Evolutionary conservation across 1,140 invertebrate genomes (phyloP).

Genomic region (Conopomorpha cramerella): DNA sequence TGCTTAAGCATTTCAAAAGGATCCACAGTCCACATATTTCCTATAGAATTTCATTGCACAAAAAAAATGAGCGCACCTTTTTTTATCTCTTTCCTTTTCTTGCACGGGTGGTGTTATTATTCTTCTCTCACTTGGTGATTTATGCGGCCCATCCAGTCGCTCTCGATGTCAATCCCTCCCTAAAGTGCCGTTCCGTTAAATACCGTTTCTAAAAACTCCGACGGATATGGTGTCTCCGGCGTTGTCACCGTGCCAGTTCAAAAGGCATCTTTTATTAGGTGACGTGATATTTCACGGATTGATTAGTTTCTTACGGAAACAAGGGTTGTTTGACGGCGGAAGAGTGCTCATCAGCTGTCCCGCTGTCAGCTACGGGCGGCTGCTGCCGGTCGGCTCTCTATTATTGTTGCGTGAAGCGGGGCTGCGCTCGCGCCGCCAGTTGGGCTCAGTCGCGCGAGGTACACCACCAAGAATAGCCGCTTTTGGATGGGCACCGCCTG

Average conservation of each 20-base stretch:
- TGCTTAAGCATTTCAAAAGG: too few species aligned
- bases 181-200: constrained; percentile 35
- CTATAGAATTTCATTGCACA: too few species aligned
- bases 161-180: constrained; percentile 22
- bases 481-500: constrained; percentile 17
- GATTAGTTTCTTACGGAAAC: constrained; percentile 31
- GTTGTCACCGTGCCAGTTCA: constrained; percentile 28
- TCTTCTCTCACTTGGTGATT: constrained; percentile 36
- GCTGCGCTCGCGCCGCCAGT: constrained; percentile 34
- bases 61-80: too few species aligned
- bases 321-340: constrained; percentile 30
- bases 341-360: constrained; percentile 22
- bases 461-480: constrained; percentile 46
- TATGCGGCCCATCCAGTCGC: constrained; percentile 24
- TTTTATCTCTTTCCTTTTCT: background rate
- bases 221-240: constrained; percentile 49
- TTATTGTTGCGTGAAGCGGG: constrained; percentile 25
- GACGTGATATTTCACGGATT: constrained; percentile 24
- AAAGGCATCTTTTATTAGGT: constrained; percentile 19
- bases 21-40: too few species aligned
- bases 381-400: constrained; percentile 17
- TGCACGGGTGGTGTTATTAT: constrained; percentile 10
- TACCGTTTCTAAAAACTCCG: constrained; percentile 37
- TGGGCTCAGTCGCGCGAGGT: constrained; percentile 42
- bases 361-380: constrained; percentile 31